phyloP scores from a whole-genome alignment of 2,113 vertebrate genomes.

The Oxygymnocypris stewartii region DNA sequence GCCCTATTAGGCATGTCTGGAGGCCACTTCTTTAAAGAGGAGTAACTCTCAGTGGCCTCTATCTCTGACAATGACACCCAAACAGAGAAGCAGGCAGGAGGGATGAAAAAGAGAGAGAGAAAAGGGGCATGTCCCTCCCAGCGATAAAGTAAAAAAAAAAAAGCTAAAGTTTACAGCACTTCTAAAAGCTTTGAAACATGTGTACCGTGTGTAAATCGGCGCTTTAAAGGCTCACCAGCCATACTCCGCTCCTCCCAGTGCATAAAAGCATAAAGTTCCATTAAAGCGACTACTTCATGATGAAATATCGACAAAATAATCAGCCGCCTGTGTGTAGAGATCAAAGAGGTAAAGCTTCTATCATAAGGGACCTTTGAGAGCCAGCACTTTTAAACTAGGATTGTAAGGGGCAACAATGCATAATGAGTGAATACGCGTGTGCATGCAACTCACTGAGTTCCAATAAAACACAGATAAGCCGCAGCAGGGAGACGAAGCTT shows the following conservation, averaged over 20 bases:
- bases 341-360: conserved; percentile 43
- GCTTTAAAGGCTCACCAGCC: conserved; percentile 1
- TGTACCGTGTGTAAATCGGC: conserved; percentile 7
- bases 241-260: conserved; percentile 2
- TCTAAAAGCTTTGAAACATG: conserved; percentile 30
- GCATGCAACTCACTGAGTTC: neutral
- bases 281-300: conserved; percentile 10
- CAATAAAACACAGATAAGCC: conserved; percentile 26
- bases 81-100: conserved; percentile 20
- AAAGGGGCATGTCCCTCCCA: neutral
- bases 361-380: conserved; percentile 33
- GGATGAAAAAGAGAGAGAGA: neutral
- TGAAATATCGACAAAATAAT: conserved; percentile 31
- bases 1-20: conserved; percentile 57
- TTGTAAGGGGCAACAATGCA: conserved; percentile 35
- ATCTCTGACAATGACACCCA: conserved; percentile 45
- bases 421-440: neutral
- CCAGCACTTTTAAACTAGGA: conserved; percentile 26
- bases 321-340: conserved; percentile 23
- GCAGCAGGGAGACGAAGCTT: conserved; percentile 30
- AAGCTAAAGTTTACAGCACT: neutral
- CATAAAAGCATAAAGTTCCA: conserved; percentile 49
- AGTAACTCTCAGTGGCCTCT: conserved; percentile 43
- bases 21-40: conserved; percentile 51
- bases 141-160: conserved; percentile 26